Conservation (phyloP, 2,888 invertebrate genomes). For the Amphipoea oculea region DNA sequence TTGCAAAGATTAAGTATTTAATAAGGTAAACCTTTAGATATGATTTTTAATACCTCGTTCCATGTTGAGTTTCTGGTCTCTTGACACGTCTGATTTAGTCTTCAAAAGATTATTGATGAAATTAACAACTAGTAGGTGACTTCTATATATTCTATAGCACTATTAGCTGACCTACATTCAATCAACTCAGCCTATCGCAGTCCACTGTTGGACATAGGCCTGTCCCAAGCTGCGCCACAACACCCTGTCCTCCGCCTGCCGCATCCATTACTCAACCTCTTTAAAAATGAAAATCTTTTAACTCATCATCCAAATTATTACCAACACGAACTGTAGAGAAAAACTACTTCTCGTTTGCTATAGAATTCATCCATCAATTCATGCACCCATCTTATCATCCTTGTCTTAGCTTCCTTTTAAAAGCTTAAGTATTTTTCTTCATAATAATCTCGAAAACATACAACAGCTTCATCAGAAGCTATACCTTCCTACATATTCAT, state of each 20-base stretch:
- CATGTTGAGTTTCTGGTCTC: not conserved
- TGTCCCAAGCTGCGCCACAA: no score
- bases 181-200: not conserved
- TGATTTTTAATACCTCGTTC: not conserved
- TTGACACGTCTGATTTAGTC: not conserved
- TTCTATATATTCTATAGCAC: not conserved
- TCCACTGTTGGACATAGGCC: no score
- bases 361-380: not conserved
- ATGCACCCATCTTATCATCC: not conserved
- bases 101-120: not conserved
- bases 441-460: not conserved
- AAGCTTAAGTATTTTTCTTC: not conserved
- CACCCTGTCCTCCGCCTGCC: no score
- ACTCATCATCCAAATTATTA: not conserved
- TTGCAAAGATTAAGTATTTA: conserved; percentile 38
- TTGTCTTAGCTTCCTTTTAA: not conserved
- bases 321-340: not conserved
- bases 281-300: not conserved
- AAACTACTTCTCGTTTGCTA: no score
- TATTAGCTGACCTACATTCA: not conserved
- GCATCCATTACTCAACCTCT: no score
- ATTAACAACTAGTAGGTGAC: not conserved
- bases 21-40: not conserved
- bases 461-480: not conserved
- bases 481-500: not conserved